Percentiles rank a stretch among this genome's conserved stretches.
phyloP scores from a whole-genome alignment of 1,140 invertebrate species.

The Catajapyx aquilonaris region DNA sequence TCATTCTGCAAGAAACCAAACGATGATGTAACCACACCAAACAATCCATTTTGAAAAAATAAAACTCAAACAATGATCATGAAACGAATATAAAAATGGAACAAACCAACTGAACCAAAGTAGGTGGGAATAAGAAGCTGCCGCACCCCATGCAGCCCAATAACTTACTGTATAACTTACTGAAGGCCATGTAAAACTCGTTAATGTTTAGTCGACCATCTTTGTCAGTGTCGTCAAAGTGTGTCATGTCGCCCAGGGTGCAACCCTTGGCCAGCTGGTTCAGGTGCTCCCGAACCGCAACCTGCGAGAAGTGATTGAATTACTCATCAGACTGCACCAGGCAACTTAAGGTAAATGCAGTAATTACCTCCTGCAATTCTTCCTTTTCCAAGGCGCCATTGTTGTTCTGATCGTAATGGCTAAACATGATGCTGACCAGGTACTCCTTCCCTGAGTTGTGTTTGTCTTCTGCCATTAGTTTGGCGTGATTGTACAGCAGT shows the following conservation, averaged over 20 bases:
- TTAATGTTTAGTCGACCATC: constrained; percentile 43
- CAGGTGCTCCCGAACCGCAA: constrained; percentile 37
- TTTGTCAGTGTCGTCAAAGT: constrained; percentile 42
- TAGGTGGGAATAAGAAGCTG: too few relatives aligned
- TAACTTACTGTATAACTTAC: constrained; percentile 47
- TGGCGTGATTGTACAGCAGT: constrained; percentile 45
- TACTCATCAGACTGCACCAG: too few relatives aligned
- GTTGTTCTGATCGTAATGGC: constrained; percentile 51
- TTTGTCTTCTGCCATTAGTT: constrained; percentile 34
- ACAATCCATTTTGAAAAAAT: too few relatives aligned
- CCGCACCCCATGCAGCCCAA: too few relatives aligned
- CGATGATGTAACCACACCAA: too few relatives aligned
- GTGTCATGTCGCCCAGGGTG: constrained; percentile 40
- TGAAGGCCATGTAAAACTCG: constrained; percentile 56
- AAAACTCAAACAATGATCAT: too few relatives aligned
- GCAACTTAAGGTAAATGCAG: too few relatives aligned
- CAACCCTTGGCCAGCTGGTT: constrained; percentile 41
- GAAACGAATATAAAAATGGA: too few relatives aligned
- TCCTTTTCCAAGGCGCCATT: constrained; percentile 40
- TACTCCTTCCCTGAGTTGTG: constrained; percentile 40
- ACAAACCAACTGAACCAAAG: too few relatives aligned
- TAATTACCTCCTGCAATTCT: constrained; percentile 40
- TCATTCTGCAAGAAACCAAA: too few relatives aligned
- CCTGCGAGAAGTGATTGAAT: constrained; percentile 19
- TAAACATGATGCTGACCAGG: constrained; percentile 54